These are phyloP conservation scores for Ursus arctos DNA, from an alignment of 2,113 vertebrate species.

Conservation along the genomic window DNA sequence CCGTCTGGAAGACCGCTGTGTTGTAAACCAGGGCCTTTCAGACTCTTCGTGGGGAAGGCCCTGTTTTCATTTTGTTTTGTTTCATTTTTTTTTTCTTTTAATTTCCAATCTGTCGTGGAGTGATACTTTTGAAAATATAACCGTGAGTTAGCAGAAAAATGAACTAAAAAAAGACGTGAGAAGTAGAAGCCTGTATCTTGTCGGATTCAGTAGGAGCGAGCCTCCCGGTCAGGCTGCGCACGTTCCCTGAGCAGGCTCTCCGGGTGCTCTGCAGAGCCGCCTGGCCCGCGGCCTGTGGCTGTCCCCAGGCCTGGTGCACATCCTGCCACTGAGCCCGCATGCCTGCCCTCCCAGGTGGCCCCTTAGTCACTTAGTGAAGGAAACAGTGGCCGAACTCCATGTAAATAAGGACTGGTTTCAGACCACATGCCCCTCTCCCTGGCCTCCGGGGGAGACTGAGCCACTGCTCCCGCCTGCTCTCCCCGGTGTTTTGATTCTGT, in stretches of 20 bases:
- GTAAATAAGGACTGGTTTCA: not conserved
- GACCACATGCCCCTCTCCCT: accelerated
- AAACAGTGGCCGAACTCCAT: accelerated
- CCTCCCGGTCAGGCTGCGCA: accelerated
- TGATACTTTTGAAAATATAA: not conserved
- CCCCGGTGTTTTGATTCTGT: not conserved
- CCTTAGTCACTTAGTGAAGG: not conserved
- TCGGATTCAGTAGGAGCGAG: not conserved
- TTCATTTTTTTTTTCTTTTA: not conserved
- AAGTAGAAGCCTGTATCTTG: not conserved
- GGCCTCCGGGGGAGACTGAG: not conserved
- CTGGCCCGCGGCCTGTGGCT: accelerated
- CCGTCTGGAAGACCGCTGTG: no score
- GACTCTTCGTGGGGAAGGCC: not conserved
- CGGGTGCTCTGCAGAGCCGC: accelerated
- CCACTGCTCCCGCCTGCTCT: accelerated
- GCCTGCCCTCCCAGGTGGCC: not conserved
- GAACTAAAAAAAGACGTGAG: not conserved
- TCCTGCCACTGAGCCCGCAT: not conserved
- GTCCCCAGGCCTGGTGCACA: accelerated
- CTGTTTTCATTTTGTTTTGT: not conserved
- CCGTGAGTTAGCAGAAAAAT: not conserved
- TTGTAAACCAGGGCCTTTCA: not conserved
- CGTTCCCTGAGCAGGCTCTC: accelerated
- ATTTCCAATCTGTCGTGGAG: not conserved